Conservation (phyloP, 2,113 vertebrate species). For the Clupea harengus region DNA sequence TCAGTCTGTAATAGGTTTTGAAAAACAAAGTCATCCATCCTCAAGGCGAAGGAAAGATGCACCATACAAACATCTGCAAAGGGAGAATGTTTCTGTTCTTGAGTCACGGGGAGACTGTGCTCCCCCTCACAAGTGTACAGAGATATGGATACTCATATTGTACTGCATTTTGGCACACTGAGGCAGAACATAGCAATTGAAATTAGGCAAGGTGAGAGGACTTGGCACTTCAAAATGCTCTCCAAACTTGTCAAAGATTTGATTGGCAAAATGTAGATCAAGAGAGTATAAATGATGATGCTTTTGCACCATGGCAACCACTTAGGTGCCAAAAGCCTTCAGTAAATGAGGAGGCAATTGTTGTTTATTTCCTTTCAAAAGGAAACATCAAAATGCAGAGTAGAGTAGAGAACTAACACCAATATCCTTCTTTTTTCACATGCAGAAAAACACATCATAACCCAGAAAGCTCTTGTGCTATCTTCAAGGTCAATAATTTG, state of each 20-base stretch:
- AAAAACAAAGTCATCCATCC: neutral
- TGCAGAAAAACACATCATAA: constrained; percentile 19
- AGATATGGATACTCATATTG: neutral
- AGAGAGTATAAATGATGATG: constrained; percentile 13
- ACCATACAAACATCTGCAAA: neutral
- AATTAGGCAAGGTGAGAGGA: constrained; percentile 17
- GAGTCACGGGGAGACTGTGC: neutral
- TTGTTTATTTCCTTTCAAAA: neutral
- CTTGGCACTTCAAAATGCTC: constrained; percentile 33
- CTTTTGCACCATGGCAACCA: neutral
- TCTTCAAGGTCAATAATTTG: neutral
- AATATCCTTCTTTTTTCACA: constrained; percentile 26
- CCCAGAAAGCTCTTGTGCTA: neutral
- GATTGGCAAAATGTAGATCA: neutral
- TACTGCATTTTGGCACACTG: constrained; percentile 31
- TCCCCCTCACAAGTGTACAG: neutral
- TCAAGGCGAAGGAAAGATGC: neutral
- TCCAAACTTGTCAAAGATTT: constrained; percentile 9
- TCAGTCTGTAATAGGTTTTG: neutral
- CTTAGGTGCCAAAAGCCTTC: neutral
- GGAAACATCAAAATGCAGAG: constrained; percentile 21
- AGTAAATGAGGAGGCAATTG: constrained; percentile 1
- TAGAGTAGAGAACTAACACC: constrained; percentile 12
- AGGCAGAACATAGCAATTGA: neutral
- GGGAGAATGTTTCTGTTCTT: neutral